Percentiles rank a stretch among this genome's conserved stretches.
phyloP scores from a whole-genome alignment of 2,797 vertebrate genomes.

The Ctenochaetus hawaiiensis region DNA sequence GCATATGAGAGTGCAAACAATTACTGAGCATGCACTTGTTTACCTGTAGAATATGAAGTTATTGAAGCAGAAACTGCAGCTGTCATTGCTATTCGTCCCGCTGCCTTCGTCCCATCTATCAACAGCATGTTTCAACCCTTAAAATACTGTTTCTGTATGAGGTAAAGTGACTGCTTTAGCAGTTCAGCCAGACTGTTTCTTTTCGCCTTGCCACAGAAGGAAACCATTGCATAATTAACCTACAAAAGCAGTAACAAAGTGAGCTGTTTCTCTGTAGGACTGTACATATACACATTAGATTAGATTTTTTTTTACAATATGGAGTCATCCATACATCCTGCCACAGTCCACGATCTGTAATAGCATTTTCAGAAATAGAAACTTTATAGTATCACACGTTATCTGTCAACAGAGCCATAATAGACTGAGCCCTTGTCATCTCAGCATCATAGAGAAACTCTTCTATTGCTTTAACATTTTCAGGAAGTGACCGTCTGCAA shows the following conservation, averaged over 20 bases:
- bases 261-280: constrained; percentile 43
- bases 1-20: constrained; percentile 61
- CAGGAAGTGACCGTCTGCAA: constrained; percentile 29
- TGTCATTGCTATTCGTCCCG: constrained; percentile 18
- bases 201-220: constrained; percentile 51
- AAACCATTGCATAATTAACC: constrained; percentile 68
- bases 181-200: constrained; percentile 45
- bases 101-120: constrained; percentile 38
- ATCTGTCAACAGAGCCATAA: constrained; percentile 27
- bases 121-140: constrained; percentile 50
- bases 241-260: constrained; percentile 55
- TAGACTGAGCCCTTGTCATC: constrained; percentile 34
- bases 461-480: constrained; percentile 60
- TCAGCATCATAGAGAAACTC: constrained; percentile 25
- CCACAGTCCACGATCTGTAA: constrained; percentile 27
- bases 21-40: constrained; percentile 73
- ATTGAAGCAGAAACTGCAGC: constrained; percentile 57
- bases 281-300: constrained; percentile 42
- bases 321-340: constrained; percentile 31
- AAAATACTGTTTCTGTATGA: constrained; percentile 74
- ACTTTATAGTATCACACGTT: constrained; percentile 51
- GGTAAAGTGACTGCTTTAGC: constrained; percentile 65
- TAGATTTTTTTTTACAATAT: constrained; percentile 48
- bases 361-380: constrained; percentile 40
- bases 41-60: constrained; percentile 53